A percentile compares a stretch with the other conserved stretches of the same genome.
Conservation (phyloP, 2,113 vertebrate species). For the Urocitellus parryii region DNA sequence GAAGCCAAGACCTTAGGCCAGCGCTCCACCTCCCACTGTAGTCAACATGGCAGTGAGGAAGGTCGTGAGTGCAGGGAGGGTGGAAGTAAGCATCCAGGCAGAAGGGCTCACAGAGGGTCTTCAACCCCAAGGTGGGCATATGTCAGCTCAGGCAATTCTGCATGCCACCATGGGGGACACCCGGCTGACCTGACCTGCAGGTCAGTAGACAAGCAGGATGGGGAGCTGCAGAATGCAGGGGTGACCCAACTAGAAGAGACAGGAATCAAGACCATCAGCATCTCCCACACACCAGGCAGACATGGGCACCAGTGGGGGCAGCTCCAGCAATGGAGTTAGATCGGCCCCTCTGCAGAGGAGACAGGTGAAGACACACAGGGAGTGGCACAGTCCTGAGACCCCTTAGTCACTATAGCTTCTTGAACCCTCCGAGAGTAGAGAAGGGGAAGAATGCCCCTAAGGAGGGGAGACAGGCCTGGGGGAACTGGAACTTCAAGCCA, state of each 20-base stretch:
- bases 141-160: neutral
- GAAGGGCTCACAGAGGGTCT: neutral
- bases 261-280: neutral
- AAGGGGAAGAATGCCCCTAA: neutral
- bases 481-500: neutral
- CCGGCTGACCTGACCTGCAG: fast-evolving
- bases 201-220: neutral
- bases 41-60: neutral
- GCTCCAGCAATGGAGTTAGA: neutral
- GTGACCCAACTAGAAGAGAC: neutral
- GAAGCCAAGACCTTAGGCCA: neutral
- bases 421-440: neutral
- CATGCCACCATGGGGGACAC: neutral
- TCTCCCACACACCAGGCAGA: neutral
- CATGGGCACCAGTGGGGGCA: neutral
- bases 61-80: no score
- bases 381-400: no score
- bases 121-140: neutral
- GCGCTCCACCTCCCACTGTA: fast-evolving
- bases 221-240: neutral
- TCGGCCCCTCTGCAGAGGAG: neutral
- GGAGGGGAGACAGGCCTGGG: neutral
- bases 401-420: neutral
- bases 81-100: neutral
- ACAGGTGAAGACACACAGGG: neutral